Percentiles rank a stretch among this genome's conserved stretches.
phyloP scores from a whole-genome alignment of 2,888 invertebrate genomes.

The Creontiades dilutus region DNA sequence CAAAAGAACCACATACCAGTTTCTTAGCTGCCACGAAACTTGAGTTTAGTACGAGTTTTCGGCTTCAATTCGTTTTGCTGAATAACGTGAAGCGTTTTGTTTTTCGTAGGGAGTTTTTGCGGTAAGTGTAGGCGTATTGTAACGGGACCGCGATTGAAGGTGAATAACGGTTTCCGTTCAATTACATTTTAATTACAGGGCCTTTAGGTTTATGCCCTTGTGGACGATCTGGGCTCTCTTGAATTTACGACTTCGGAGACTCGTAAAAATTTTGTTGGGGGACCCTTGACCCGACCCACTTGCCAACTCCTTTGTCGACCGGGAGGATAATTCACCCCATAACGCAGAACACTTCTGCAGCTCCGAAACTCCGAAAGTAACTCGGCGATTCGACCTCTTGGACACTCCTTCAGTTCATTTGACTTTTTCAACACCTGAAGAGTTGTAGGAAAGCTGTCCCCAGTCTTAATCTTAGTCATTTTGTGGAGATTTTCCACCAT shows the following conservation, averaged over 20 bases:
- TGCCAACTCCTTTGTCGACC: background rate
- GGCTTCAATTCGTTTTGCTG: too few species aligned
- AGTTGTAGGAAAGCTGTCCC: too few species aligned
- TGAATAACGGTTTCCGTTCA: constrained; percentile 45
- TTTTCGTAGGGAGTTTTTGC: background rate
- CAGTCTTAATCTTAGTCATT: too few species aligned
- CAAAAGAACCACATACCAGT: too few species aligned
- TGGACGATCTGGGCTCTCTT: constrained; percentile 31
- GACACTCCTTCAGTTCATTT: too few species aligned
- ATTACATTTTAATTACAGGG: constrained; percentile 47
- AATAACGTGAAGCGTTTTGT: background rate
- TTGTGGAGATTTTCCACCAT: too few species aligned
- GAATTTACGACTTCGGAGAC: constrained; percentile 45
- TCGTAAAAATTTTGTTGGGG: constrained; percentile 42
- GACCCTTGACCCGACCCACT: constrained; percentile 48
- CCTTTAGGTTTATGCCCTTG: constrained; percentile 47
- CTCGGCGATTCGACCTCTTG: too few species aligned
- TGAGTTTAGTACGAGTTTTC: too few species aligned
- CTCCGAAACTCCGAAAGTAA: too few species aligned
- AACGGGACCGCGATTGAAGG: constrained; percentile 22
- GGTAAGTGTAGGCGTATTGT: background rate
- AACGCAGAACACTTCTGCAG: background rate
- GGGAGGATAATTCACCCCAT: background rate
- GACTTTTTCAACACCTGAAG: too few species aligned
- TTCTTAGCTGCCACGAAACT: too few species aligned